phyloP scores from a whole-genome alignment of 2,888 invertebrate genomes.

The Beris morrisii region DNA sequence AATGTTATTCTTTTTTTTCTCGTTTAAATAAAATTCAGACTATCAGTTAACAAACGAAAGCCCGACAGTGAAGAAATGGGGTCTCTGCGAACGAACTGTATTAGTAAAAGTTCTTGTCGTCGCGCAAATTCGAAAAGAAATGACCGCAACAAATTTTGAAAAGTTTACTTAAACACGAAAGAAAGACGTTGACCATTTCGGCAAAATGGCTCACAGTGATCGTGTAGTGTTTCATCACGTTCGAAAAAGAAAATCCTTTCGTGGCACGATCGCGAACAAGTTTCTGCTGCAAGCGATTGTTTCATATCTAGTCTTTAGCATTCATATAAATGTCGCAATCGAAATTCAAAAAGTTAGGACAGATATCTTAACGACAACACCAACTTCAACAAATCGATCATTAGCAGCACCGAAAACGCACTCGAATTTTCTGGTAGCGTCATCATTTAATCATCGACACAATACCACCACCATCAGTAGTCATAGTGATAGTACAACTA shows the following conservation, averaged over 20 bases:
- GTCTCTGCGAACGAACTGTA: background rate
- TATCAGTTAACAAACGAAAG: conserved; percentile 25
- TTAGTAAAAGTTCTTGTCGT: background rate
- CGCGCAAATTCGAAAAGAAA: conserved; percentile 5
- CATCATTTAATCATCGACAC: background rate
- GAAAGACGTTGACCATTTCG: too few species aligned
- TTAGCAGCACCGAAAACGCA: background rate
- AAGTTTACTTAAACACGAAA: conserved; percentile 1
- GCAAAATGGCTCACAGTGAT: background rate
- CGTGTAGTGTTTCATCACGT: background rate
- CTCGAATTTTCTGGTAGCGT: conserved; percentile 16
- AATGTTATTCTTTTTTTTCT: too few species aligned
- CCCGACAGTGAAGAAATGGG: conserved; percentile 18
- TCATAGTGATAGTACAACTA: conserved; percentile 12
- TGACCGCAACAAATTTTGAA: conserved; percentile 2
- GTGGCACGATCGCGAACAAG: background rate
- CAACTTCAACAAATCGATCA: background rate
- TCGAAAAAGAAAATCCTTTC: conserved; percentile 20
- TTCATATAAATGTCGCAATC: conserved; percentile 20
- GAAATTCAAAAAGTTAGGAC: background rate
- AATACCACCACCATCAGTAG: background rate
- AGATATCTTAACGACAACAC: background rate
- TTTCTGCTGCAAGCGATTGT: conserved; percentile 39
- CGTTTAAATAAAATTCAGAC: background rate
- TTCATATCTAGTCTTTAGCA: conserved; percentile 43